Evolutionary conservation across 2,888 invertebrate species (phyloP).

Genomic region (Callimorpha dominula): DNA sequence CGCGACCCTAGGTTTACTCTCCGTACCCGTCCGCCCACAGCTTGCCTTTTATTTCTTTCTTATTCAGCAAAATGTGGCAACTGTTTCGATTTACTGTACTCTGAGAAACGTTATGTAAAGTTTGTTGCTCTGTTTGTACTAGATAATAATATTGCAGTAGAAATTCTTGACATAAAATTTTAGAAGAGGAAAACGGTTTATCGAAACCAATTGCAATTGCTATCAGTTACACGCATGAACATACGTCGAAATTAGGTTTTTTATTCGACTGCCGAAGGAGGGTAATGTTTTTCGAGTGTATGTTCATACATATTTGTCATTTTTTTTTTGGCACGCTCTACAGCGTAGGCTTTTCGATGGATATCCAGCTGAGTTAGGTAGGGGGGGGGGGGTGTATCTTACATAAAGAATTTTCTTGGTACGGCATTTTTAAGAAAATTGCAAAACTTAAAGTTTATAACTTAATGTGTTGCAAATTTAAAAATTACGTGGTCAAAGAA

Average conservation of each 20-base stretch:
- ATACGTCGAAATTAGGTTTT: background rate
- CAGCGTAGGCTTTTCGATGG: background rate
- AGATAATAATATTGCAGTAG: background rate
- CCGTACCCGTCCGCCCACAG: slow-evolving; percentile 56
- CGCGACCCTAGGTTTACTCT: slow-evolving; percentile 52
- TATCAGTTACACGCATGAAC: background rate
- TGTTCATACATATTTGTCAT: background rate
- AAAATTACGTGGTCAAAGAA: no score
- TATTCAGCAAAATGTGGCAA: slow-evolving; percentile 40
- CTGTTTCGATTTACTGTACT: slow-evolving; percentile 39
- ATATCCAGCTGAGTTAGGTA: background rate
- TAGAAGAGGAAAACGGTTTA: background rate
- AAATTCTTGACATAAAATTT: background rate
- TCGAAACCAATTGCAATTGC: slow-evolving; percentile 1
- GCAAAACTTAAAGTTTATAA: no score
- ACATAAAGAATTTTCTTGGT: no score
- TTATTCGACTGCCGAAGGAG: background rate
- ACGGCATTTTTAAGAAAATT: no score
- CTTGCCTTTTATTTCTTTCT: slow-evolving; percentile 46
- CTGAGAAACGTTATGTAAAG: slow-evolving; percentile 9
- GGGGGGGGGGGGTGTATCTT: no score
- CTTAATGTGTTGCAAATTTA: no score
- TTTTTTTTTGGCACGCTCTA: background rate
- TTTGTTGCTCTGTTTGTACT: slow-evolving; percentile 5
- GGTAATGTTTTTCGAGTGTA: background rate